Conservation (phyloP, 2,888 invertebrate species). For the Gerosis bhagava region DNA sequence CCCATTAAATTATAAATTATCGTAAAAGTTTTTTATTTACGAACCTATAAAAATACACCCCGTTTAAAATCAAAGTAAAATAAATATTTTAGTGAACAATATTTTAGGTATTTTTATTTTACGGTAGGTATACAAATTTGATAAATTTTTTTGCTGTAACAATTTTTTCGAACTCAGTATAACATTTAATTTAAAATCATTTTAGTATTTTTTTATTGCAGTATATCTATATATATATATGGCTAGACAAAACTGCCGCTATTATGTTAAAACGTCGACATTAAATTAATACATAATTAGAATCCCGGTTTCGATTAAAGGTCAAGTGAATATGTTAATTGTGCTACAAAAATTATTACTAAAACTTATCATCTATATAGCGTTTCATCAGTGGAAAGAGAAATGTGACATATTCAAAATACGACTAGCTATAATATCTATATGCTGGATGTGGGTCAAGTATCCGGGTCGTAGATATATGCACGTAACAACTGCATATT, state of each 20-base stretch:
- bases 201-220: too few species aligned
- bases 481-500: constrained; percentile 45
- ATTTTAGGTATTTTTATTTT: too few species aligned
- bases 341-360: constrained; percentile 19
- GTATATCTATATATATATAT: too few species aligned
- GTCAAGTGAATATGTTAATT: constrained; percentile 22
- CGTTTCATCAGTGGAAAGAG: constrained; percentile 12
- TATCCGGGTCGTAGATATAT: constrained; percentile 40
- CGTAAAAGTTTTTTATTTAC: too few species aligned
- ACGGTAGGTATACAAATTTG: too few species aligned
- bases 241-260: too few species aligned
- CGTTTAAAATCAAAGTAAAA: too few species aligned
- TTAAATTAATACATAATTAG: constrained; percentile 11
- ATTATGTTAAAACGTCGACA: constrained; percentile 11
- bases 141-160: too few species aligned
- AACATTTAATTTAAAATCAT: background rate
- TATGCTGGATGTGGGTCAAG: constrained; percentile 35
- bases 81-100: too few species aligned
- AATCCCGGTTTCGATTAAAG: constrained; percentile 16
- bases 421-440: background rate
- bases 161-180: too few species aligned
- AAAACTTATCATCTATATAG: constrained; percentile 10
- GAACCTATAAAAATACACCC: too few species aligned
- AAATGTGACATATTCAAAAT: constrained; percentile 6
- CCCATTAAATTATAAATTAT: too few species aligned